Base-by-base conservation (phyloP, 2,888 invertebrate genomes). In the Dyspetes luteomarginatus region DNA sequence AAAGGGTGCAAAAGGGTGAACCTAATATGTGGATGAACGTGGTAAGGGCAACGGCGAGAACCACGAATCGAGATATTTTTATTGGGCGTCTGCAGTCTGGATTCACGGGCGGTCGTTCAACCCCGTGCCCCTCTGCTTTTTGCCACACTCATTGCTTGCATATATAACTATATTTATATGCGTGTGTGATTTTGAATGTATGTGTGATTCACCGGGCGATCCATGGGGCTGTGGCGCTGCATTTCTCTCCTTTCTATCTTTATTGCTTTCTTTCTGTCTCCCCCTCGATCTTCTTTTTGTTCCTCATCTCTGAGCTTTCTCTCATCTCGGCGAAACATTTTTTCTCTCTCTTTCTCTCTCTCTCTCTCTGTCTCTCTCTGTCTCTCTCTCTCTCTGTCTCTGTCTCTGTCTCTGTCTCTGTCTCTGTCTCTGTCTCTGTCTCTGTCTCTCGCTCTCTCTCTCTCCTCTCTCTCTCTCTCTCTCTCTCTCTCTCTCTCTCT, bases 41-140 rank as follows among this genome's bases (percentile, higher is more conserved):
- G 67, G 69, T 68, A 77, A 78, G 77, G 87, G 86, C 81, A 81
- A 77, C 82, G 82, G 72, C 76, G 78, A 68, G 80, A 72, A 62
- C 56, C 52, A 79, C 82, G 85, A 84, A 84, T 83, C 83, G 86
- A 88, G 88, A 88, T 89, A 90, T 88, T 90, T 89, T 89, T 90
- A 89, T 90, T 90, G 88, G 85, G 80, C 86, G 89, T 90, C 90
- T 90, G 88, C 87, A 89, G 90, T 88, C 89, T 89, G 89, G 88
- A 89, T 88, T 89, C 89, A 85, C 83, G 73, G 84, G 79, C 86
- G 90, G 89, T 86, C 89, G 84, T 89, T 89, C 84, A 85, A 87
- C 89, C 86, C 85, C 73, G 48, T 69, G 76, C 67, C 72, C 62
- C 73, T 73, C 62, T 60, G 62, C 64, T 74, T 65, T 50, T 60